Percentiles rank a stretch among this genome's conserved stretches.
Conservation (phyloP, 2,888 invertebrate species). For the Microplitis deprimator region DNA sequence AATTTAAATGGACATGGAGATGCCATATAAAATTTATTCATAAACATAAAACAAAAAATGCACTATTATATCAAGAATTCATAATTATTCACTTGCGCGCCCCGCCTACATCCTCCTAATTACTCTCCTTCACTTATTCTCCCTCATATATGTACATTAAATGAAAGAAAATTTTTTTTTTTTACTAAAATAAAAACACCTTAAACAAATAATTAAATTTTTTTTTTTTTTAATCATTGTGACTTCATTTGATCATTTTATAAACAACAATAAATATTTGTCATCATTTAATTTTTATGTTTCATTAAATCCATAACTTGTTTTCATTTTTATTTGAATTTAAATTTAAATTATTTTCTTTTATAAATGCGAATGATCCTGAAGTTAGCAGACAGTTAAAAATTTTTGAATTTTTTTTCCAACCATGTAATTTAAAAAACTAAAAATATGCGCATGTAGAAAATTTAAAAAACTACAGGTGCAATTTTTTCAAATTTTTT, state of each 20-base stretch:
- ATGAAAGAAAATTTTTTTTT: constrained; percentile 48
- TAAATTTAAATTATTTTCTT: no score
- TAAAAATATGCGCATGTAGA: no score
- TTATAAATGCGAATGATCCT: no score
- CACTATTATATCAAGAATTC: constrained; percentile 47
- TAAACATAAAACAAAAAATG: constrained; percentile 35
- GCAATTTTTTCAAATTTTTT: no score
- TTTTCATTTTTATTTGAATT: background rate
- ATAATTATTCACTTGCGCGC: constrained; percentile 44
- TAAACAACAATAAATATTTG: background rate
- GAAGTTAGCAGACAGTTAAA: no score
- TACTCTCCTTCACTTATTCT: constrained; percentile 30
- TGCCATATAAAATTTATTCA: constrained; percentile 3
- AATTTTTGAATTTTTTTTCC: no score
- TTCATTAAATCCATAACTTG: background rate
- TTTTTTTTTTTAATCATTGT: constrained; percentile 33
- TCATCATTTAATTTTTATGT: background rate
- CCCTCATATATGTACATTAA: constrained; percentile 63
- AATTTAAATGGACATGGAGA: constrained; percentile 22
- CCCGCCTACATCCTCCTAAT: constrained; percentile 24
- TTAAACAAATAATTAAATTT: constrained; percentile 36
- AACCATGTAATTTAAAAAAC: no score
- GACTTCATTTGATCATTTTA: constrained; percentile 9
- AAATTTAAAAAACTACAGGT: no score
- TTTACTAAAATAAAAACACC: constrained; percentile 62